Percentiles rank a stretch among this genome's conserved stretches.
Conservation (phyloP, 2,113 vertebrate genomes). For the Rhodinocichla rosea region DNA sequence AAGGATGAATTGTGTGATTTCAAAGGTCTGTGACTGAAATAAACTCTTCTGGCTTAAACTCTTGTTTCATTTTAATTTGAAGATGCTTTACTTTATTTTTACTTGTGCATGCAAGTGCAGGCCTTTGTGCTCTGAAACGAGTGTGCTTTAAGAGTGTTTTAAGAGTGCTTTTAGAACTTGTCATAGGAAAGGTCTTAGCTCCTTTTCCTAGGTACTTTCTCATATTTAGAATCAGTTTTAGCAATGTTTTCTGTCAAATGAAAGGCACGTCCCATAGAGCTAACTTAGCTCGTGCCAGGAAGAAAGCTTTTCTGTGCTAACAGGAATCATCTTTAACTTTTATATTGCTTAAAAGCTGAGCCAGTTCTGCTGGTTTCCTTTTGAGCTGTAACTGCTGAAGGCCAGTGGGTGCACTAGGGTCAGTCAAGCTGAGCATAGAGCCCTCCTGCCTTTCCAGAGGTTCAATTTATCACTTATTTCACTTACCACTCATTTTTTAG, state of each 20-base stretch:
- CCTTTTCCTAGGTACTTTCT: neutral
- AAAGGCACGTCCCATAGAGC: neutral
- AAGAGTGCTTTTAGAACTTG: neutral
- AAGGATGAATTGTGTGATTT: neutral
- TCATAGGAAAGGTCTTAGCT: neutral
- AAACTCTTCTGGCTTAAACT: neutral
- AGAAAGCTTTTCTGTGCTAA: neutral
- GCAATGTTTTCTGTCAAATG: neutral
- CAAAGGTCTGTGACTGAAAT: neutral
- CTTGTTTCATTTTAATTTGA: neutral
- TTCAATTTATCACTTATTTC: too few species aligned
- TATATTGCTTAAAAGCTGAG: neutral
- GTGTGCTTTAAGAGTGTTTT: too few species aligned
- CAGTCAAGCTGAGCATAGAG: neutral
- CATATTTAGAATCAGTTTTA: neutral
- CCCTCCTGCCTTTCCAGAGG: neutral
- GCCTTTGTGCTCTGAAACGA: neutral
- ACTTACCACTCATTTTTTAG: neutral
- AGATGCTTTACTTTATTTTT: neutral
- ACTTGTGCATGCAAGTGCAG: neutral
- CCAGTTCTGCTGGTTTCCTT: neutral
- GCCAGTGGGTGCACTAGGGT: neutral
- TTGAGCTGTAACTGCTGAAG: neutral
- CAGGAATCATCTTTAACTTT: neutral
- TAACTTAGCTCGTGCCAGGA: neutral